These are phyloP conservation scores for Semaprochilodus insignis DNA, from an alignment of 2,797 vertebrate genomes.

Conservation along the genomic window DNA sequence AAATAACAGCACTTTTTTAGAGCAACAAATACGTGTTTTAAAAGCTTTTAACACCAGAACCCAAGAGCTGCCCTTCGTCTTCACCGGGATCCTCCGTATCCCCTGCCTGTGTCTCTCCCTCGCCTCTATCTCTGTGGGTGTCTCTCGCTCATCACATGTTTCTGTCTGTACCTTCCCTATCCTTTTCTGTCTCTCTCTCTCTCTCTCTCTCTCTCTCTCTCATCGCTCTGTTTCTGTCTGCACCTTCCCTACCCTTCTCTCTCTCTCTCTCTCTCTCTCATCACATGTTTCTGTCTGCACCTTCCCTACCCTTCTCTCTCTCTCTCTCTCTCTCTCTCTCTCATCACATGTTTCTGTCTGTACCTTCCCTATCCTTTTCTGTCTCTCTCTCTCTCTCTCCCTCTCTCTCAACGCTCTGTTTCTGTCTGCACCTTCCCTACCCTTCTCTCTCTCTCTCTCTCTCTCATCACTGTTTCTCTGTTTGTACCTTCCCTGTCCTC, in stretches of 20 bases:
- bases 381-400: neutral
- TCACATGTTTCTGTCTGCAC: neutral
- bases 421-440: neutral
- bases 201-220: neutral
- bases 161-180: neutral
- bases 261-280: neutral
- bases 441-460: neutral
- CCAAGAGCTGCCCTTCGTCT: slow-evolving; percentile 44
- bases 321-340: neutral
- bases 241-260: neutral
- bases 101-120: neutral
- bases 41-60: slow-evolving; percentile 58
- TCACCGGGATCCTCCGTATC: neutral
- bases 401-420: no score
- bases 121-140: neutral
- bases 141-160: neutral
- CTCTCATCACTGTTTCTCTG: neutral
- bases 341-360: neutral
- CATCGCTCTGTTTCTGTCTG: neutral
- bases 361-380: neutral
- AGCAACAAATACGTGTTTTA: slow-evolving; percentile 66
- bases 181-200: neutral
- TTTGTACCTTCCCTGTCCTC: neutral
- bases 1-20: slow-evolving; percentile 66
- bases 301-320: neutral